Base-by-base conservation (phyloP, 1,140 invertebrate genomes). In the Chrysomallon squamiferum region DNA sequence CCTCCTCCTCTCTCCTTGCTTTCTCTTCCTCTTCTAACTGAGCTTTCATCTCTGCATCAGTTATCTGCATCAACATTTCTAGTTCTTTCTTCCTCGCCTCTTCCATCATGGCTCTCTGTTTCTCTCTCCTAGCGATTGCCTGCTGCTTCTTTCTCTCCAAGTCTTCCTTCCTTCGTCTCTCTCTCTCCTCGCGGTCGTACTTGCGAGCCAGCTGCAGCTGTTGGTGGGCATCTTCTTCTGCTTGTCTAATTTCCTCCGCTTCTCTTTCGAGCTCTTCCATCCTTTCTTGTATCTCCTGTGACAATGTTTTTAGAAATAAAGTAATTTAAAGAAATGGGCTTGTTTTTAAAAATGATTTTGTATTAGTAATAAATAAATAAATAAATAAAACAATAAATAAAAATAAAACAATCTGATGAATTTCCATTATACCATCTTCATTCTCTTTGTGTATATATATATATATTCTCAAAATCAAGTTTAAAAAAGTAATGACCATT, bases 211-310 rank as follows among this genome's bases (percentile, higher is more conserved):
- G 72, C 18, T 65, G 69, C 22, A 82, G 63, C 13, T 74, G 71
- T 9, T 68, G 38, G 22, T 75, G 67, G 2, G 76, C 80, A 41
- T 82, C 80, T 35, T 77, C 73, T 38, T 80, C 78, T 1, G 76
- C 73, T 59, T 71, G 68, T 30, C 72, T 67, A 15, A 79, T 67
- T 27, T 75, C 73, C 15, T 73, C 68, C 27, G 76, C 79, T 38
- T 81, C 74, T 25, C 60, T 43, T 47, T 69, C 66, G 27, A 81
- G 54, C 33, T 64, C 49, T 7, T 76, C 76, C 69, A 81, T 73
- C 66, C 76, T 66, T 25, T 78, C 67, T 59, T 70, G 52, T n/a
- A 80, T 25, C 50, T 80, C 76, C 77, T 79, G 35, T 7, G 15
- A 38, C 35, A 38, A 7, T 38, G n/a, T n/a, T n/a, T n/a, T n/a